Conservation (phyloP, 2,113 vertebrate genomes). For the Sinocyclocheilus anophthalmus region DNA sequence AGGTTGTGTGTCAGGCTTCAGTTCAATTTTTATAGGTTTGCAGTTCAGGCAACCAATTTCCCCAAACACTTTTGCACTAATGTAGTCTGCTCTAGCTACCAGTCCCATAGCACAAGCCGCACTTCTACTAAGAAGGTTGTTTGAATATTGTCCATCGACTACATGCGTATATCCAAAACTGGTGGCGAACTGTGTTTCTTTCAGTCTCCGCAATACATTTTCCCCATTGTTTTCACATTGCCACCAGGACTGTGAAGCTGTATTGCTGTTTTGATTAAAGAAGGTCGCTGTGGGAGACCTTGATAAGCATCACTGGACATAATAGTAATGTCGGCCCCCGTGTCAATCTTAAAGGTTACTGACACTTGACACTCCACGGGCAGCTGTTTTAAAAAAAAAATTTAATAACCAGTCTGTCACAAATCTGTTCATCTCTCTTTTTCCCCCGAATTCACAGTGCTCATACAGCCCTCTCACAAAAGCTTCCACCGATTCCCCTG, state of each 20-base stretch:
- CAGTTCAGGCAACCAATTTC: conserved; percentile 12
- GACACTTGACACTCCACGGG: neutral
- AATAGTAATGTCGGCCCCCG: conserved; percentile 9
- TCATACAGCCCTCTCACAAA: too few relatives aligned
- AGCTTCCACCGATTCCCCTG: too few relatives aligned
- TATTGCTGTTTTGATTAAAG: neutral
- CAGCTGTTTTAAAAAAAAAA: neutral
- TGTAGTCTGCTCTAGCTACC: conserved; percentile 1
- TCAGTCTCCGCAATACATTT: neutral
- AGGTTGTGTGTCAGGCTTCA: neutral
- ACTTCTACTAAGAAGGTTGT: conserved; percentile 26
- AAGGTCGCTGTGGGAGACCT: neutral
- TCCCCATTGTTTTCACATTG: neutral
- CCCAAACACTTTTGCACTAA: conserved; percentile 11
- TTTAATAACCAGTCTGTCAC: neutral
- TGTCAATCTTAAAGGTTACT: conserved; percentile 30
- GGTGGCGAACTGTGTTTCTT: neutral
- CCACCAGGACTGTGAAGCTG: conserved; percentile 20
- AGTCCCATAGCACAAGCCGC: conserved; percentile 26
- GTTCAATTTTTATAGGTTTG: conserved; percentile 3
- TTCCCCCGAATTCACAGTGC: neutral
- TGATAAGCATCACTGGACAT: conserved; percentile 3
- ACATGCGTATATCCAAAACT: neutral
- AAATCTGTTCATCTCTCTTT: neutral
- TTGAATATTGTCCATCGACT: neutral